Base-by-base conservation (phyloP, 2,113 vertebrate genomes). In the Scomber japonicus region DNA sequence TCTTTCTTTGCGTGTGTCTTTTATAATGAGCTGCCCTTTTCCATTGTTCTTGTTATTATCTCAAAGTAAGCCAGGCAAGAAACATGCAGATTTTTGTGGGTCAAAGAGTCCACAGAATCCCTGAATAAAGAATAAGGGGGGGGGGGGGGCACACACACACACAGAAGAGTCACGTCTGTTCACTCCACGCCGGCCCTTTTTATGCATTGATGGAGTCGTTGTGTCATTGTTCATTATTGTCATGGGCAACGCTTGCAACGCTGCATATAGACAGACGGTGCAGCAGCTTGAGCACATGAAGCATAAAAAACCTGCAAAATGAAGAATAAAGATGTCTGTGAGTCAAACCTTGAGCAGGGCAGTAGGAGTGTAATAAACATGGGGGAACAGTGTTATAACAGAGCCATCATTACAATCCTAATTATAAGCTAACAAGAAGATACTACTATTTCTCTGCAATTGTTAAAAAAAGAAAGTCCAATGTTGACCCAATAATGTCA, bases 171-270 rank as follows among this genome's bases (percentile, higher is more conserved):
- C 24, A 3, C n/a, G 21, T 65, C n/a, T 65, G 51, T 71, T 71
- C 60, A 65, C 65, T 30, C 60, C 59, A 54, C 50, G n/a, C 48
- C 15, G 3, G 61, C 6, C 45, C 24, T 27, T 57, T 50, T 53
- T 15, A 27, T 2, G 35, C 35, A 46, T 14, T 12, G 62, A 56
- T 49, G 73, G 51, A 53, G 62, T 19, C 5, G 40, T 6, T 30
- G 54, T 61, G 73, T 49, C 82, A 45, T 16, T 46, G 54, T 72
- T 85, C 11, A 55, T 68, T 2, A 48, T 44, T 40, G 9, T 59
- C 35, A 46, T 64, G 55, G 10, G 70, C 59, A 21, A 21, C 21
- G 21, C 0, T 0, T 12, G 48, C 24, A 50, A 31, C 35, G n/a
- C 6, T 45, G 49, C 3, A 0, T 10, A 24, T 9, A 40, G 35